These are phyloP conservation scores for Hylaeus volcanicus DNA, from an alignment of 1,140 invertebrate genomes.

Conservation along the genomic window DNA sequence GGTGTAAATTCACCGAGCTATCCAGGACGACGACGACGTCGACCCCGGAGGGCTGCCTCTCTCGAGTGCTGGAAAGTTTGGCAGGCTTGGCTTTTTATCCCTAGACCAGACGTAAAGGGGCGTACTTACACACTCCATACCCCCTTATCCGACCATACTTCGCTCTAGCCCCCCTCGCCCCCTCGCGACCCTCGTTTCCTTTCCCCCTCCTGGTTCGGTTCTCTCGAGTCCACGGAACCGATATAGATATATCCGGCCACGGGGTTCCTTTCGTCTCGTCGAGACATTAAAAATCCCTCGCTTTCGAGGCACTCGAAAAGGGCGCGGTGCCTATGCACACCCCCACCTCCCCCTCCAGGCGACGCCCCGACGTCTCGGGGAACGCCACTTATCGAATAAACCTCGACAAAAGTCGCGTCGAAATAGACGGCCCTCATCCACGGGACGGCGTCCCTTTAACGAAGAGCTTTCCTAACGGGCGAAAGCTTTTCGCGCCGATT, in stretches of 20 bases:
- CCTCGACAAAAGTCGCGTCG: constrained; percentile 48
- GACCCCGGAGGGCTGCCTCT: constrained; percentile 49
- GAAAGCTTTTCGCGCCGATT: constrained; percentile 30
- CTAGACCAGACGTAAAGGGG: constrained; percentile 63
- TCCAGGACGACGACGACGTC: constrained; percentile 13
- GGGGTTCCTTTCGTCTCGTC: constrained; percentile 57
- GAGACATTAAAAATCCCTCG: constrained; percentile 62
- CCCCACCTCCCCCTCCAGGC: neutral
- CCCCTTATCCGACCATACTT: constrained; percentile 41
- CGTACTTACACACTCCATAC: constrained; percentile 58
- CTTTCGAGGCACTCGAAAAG: constrained; percentile 38
- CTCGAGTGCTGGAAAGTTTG: constrained; percentile 63
- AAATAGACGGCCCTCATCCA: constrained; percentile 46
- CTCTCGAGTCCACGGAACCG: constrained; percentile 45
- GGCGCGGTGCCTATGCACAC: constrained; percentile 28
- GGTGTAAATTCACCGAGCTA: constrained; percentile 51
- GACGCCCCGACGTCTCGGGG: neutral
- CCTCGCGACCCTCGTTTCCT: neutral
- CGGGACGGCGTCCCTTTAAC: constrained; percentile 42
- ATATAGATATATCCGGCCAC: constrained; percentile 57
- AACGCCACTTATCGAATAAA: constrained; percentile 57
- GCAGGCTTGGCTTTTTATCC: constrained; percentile 65
- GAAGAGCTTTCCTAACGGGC: constrained; percentile 40
- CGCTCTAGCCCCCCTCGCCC: constrained; percentile 10
- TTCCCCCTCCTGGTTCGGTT: neutral